Evolutionary conservation across 2,797 vertebrate species (phyloP).

Genomic region (Anguilla anguilla): DNA sequence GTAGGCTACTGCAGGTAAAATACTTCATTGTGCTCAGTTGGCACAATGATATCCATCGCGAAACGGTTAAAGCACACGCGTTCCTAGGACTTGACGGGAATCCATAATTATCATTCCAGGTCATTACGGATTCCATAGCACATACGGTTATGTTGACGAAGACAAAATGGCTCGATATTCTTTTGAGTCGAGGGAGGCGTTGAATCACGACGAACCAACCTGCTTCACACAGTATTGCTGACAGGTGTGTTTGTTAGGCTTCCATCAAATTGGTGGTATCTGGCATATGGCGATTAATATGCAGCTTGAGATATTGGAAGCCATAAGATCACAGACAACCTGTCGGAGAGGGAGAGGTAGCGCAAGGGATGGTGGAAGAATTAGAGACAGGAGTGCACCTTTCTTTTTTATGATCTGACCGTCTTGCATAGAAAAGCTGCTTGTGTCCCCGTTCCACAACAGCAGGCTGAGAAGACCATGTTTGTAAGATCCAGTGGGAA

Average conservation of each 20-base stretch:
- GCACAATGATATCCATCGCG: slow-evolving; percentile 1
- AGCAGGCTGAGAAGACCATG: neutral
- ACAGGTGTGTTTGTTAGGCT: slow-evolving; percentile 9
- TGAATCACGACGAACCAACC: slow-evolving; percentile 16
- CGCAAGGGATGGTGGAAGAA: neutral
- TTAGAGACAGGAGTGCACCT: neutral
- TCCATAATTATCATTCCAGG: slow-evolving; percentile 30
- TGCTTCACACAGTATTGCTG: neutral
- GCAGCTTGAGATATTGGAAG: neutral
- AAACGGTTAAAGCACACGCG: slow-evolving; percentile 13
- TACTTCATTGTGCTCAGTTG: slow-evolving; percentile 11
- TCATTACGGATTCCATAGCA: slow-evolving; percentile 17
- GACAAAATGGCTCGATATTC: slow-evolving; percentile 18
- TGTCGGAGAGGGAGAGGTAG: neutral
- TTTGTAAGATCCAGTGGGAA: slow-evolving; percentile 1
- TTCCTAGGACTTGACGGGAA: slow-evolving; percentile 15
- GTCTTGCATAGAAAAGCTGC: neutral
- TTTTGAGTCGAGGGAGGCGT: neutral
- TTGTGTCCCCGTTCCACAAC: neutral
- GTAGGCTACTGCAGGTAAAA: slow-evolving; percentile 21
- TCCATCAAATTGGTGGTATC: neutral
- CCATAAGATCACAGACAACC: neutral
- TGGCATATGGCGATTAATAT: slow-evolving; percentile 14
- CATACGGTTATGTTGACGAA: neutral
- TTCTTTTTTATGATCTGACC: neutral